Percentiles rank a stretch among this genome's conserved stretches.
These are phyloP conservation scores for Drosophila insularis DNA, from an alignment of 1,140 invertebrate species.

Conservation along the genomic window DNA sequence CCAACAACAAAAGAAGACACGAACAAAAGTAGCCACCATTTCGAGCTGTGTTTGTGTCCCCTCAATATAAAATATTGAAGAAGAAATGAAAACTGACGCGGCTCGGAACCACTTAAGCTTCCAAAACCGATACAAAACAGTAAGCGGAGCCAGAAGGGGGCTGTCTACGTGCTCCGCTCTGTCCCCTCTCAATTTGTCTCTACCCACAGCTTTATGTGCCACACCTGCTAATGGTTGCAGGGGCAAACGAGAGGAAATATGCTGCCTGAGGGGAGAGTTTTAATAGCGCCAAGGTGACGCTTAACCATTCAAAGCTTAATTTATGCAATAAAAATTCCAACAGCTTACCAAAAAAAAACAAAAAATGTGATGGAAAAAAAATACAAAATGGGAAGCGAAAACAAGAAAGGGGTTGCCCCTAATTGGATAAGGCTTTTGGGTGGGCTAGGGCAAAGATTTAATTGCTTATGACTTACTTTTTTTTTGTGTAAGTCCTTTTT, in stretches of 20 bases:
- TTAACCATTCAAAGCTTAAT: slow-evolving; percentile 78
- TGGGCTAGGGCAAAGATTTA: slow-evolving; percentile 56
- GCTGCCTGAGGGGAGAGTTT: slow-evolving; percentile 44
- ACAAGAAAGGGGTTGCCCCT: slow-evolving; percentile 27
- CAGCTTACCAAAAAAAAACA: slow-evolving; percentile 34
- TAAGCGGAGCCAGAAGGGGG: background rate
- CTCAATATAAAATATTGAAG: slow-evolving; percentile 63
- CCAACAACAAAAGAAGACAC: too few relatives aligned
- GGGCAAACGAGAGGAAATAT: slow-evolving; percentile 9
- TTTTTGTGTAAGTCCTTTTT: slow-evolving; percentile 21
- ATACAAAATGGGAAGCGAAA: background rate
- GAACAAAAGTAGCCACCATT: slow-evolving; percentile 22
- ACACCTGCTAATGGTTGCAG: slow-evolving; percentile 53
- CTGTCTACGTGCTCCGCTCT: slow-evolving; percentile 48
- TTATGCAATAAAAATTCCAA: slow-evolving; percentile 77
- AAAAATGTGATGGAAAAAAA: background rate
- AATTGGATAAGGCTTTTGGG: slow-evolving; percentile 60
- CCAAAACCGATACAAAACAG: slow-evolving; percentile 61
- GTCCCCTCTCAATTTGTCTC: slow-evolving; percentile 11
- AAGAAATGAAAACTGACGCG: slow-evolving; percentile 64
- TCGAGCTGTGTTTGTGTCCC: slow-evolving; percentile 42
- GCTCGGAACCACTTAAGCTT: slow-evolving; percentile 70
- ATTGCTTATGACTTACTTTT: slow-evolving; percentile 73
- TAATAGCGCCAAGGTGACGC: slow-evolving; percentile 79
- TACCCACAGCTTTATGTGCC: slow-evolving; percentile 25